phyloP scores from a whole-genome alignment of 2,113 vertebrate genomes.

The Benthochromis sp. region DNA sequence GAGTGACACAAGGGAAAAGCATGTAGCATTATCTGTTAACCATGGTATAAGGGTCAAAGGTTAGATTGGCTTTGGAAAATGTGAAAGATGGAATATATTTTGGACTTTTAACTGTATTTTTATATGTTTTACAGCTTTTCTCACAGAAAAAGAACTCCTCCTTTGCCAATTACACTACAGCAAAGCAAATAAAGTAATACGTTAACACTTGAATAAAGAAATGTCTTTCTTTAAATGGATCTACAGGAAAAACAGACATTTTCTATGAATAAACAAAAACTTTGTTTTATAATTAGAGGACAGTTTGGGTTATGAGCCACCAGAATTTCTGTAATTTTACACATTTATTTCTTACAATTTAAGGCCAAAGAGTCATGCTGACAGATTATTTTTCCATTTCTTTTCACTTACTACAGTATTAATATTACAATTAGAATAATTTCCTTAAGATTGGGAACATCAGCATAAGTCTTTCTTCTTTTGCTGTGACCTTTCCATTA shows the following conservation, averaged over 20 bases:
- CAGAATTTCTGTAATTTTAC: background rate
- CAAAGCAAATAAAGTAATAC: background rate
- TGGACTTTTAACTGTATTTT: background rate
- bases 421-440: background rate
- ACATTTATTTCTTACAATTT: background rate
- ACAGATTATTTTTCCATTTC: background rate
- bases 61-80: background rate
- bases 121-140: background rate
- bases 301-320: background rate
- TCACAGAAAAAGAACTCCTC: background rate
- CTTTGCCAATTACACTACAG: background rate
- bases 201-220: background rate
- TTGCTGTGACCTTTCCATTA: background rate
- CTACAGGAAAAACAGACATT: background rate
- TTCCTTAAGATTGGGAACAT: background rate
- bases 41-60: background rate
- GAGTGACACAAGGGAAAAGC: background rate
- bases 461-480: background rate
- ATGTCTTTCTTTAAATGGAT: background rate
- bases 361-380: background rate
- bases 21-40: background rate
- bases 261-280: background rate
- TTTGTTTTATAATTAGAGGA: background rate
- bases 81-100: background rate
- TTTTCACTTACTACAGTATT: accelerated